Evolutionary conservation across 2,113 vertebrate species (phyloP).

Genomic region (Amazona vittata): DNA sequence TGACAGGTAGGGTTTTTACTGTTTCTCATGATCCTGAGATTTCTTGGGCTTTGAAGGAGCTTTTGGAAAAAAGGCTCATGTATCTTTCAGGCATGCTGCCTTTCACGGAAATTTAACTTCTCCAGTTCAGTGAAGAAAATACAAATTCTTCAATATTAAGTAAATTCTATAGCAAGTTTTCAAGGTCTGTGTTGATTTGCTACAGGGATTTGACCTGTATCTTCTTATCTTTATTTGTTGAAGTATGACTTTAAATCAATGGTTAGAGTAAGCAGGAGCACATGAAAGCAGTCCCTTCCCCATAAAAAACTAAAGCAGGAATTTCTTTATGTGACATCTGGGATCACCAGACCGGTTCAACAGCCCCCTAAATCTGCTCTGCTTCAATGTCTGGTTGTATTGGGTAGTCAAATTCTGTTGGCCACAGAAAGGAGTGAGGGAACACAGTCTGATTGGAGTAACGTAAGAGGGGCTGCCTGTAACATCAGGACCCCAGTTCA

Average conservation of each 20-base stretch:
- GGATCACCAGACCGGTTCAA: background rate
- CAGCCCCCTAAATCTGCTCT: background rate
- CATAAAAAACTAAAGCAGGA: background rate
- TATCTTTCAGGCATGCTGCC: background rate
- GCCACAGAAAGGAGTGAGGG: background rate
- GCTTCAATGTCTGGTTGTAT: background rate
- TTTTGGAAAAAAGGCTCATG: background rate
- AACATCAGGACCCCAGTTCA: background rate
- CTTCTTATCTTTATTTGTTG: background rate
- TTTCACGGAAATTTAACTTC: background rate
- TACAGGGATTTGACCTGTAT: background rate
- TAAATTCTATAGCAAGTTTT: background rate
- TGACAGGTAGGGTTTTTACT: background rate
- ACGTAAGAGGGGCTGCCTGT: rapidly evolving
- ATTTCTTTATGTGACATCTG: background rate
- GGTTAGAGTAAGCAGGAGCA: background rate
- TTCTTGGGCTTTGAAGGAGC: background rate
- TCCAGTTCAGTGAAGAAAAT: background rate
- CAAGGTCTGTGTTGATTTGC: background rate
- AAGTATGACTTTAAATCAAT: background rate
- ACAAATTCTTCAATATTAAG: background rate
- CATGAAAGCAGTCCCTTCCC: background rate
- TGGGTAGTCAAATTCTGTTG: background rate
- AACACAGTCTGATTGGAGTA: background rate
- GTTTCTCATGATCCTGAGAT: background rate